phyloP scores from a whole-genome alignment of 2,888 invertebrate species.

The Cybosia mesomella region DNA sequence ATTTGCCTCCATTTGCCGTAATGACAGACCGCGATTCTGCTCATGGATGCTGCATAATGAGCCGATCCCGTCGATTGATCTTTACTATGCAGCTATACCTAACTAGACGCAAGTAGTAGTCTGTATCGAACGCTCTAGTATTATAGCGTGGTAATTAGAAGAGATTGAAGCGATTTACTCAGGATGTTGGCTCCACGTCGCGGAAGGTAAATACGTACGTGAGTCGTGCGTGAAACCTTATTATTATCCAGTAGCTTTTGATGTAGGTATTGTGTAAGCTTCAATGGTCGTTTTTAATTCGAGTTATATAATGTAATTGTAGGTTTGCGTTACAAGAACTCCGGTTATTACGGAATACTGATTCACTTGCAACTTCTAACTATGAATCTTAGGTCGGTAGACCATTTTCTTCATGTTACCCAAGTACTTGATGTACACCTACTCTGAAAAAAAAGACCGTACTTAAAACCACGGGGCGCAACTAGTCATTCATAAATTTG shows the following conservation, averaged over 20 bases:
- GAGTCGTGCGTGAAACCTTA: conserved; percentile 23
- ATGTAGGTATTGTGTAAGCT: conserved; percentile 16
- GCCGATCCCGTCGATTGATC: conserved; percentile 80
- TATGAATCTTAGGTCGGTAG: neutral
- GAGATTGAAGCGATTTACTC: conserved; percentile 55
- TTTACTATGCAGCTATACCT: conserved; percentile 41
- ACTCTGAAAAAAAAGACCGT: too few species aligned
- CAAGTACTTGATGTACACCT: neutral
- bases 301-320: conserved; percentile 16
- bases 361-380: conserved; percentile 5
- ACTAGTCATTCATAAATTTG: too few species aligned
- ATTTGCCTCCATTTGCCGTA: conserved; percentile 85
- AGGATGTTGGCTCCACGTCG: conserved; percentile 33
- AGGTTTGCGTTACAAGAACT: conserved; percentile 6
- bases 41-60: conserved; percentile 83
- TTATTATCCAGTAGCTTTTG: conserved; percentile 32
- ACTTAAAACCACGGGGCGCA: too few species aligned
- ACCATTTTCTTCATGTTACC: neutral
- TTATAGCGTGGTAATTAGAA: conserved; percentile 56
- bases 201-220: conserved; percentile 38
- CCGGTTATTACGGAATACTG: neutral
- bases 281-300: conserved; percentile 34
- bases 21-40: conserved; percentile 79
- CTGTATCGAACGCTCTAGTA: conserved; percentile 42
- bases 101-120: conserved; percentile 39